phyloP scores from a whole-genome alignment of 2,113 vertebrate species.

The Sapayoa aenigma region DNA sequence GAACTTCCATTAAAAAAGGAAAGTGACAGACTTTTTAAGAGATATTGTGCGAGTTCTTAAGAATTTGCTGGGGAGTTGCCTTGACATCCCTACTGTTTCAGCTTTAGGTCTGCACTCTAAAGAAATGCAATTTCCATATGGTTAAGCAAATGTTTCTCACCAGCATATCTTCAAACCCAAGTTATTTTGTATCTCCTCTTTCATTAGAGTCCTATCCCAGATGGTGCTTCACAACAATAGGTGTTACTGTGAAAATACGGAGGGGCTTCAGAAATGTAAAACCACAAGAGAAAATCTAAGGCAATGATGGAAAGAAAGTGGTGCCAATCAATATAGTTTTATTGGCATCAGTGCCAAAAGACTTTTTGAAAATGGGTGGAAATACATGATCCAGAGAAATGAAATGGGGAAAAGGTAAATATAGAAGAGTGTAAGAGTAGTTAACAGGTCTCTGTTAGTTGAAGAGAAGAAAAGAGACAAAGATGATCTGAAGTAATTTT shows the following conservation, averaged over 20 bases:
- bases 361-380: not conserved
- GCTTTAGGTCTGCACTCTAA: constrained; percentile 12
- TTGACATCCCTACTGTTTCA: constrained; percentile 32
- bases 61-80: not conserved
- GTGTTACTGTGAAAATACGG: constrained; percentile 46
- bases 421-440: not conserved
- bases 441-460: not conserved
- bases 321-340: not conserved
- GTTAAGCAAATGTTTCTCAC: constrained; percentile 62
- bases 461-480: not conserved
- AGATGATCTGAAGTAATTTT: not conserved
- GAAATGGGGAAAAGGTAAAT: not conserved
- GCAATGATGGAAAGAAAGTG: not conserved
- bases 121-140: constrained; percentile 60
- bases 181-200: constrained; percentile 56
- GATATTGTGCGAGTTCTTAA: not conserved
- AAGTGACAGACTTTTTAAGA: constrained; percentile 9
- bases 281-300: constrained; percentile 25
- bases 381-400: not conserved
- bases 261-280: constrained; percentile 55
- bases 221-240: constrained; percentile 61
- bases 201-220: constrained; percentile 52
- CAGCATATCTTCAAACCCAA: constrained; percentile 25
- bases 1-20: constrained; percentile 18
- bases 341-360: not conserved